Evolutionary conservation across 2,797 vertebrate species (phyloP).

Genomic region (Propithecus deckenii): DNA sequence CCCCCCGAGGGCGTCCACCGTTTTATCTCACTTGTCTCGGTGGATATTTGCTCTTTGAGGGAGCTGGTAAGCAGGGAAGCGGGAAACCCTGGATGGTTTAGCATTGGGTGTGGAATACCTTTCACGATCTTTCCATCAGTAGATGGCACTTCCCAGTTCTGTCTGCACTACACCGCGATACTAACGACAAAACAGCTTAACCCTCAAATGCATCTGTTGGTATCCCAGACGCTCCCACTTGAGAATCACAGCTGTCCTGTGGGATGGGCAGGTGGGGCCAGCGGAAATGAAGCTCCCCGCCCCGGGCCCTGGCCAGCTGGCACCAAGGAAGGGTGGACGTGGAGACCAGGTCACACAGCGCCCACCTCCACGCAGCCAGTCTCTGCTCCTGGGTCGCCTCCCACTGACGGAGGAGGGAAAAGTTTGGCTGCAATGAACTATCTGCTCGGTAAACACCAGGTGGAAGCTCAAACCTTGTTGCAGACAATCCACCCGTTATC

Average conservation of each 20-base stretch:
- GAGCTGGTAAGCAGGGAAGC: neutral
- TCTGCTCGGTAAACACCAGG: neutral
- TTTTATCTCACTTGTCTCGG: neutral
- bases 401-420: neutral
- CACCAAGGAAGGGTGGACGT: accelerated
- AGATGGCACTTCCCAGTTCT: neutral
- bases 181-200: neutral
- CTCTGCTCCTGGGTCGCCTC: neutral
- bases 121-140: neutral
- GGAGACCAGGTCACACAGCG: neutral
- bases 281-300: neutral
- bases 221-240: neutral
- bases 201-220: too few species aligned
- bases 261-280: neutral
- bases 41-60: neutral
- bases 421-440: neutral
- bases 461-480: too few species aligned
- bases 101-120: neutral
- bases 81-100: neutral
- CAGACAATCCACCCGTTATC: accelerated
- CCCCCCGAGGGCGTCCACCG: neutral
- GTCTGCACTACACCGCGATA: accelerated
- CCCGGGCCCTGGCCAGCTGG: neutral
- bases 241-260: accelerated
- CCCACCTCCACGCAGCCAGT: neutral